A percentile compares a stretch with the other conserved stretches of the same genome.
Evolutionary conservation across 2,113 vertebrate species (phyloP).

Genomic region (Macrotus californicus): DNA sequence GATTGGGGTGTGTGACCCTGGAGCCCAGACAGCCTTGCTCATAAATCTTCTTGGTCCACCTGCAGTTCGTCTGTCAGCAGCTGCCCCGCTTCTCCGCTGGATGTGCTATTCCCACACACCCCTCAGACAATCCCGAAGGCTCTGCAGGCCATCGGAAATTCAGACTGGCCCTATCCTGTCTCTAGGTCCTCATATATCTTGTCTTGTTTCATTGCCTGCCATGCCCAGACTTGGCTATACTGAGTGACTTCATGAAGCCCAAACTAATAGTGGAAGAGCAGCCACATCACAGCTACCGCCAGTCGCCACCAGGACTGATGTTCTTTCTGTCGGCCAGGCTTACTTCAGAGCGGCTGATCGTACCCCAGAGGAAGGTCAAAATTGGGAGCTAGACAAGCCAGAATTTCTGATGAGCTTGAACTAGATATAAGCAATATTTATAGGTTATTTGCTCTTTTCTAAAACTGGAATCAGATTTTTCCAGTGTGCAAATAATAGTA

Average conservation of each 20-base stretch:
- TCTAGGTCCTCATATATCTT: background rate
- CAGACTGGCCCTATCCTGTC: background rate
- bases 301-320: background rate
- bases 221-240: background rate
- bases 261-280: background rate
- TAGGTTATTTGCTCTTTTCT: background rate
- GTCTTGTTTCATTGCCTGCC: background rate
- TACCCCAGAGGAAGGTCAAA: background rate
- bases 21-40: constrained; percentile 37
- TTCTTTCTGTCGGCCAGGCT: background rate
- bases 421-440: background rate
- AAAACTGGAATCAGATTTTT: background rate
- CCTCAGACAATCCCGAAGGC: background rate
- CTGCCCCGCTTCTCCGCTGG: background rate
- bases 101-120: constrained; percentile 13
- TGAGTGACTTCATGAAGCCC: background rate
- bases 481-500: background rate
- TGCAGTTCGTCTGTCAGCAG: constrained; percentile 63
- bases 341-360: background rate
- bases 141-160: background rate
- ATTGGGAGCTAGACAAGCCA: background rate
- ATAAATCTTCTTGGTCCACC: constrained; percentile 64
- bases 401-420: background rate
- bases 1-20: constrained; percentile 49
- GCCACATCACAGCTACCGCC: background rate